Base-by-base conservation (phyloP, 2,888 invertebrate genomes). In the Drosophila monieri region DNA sequence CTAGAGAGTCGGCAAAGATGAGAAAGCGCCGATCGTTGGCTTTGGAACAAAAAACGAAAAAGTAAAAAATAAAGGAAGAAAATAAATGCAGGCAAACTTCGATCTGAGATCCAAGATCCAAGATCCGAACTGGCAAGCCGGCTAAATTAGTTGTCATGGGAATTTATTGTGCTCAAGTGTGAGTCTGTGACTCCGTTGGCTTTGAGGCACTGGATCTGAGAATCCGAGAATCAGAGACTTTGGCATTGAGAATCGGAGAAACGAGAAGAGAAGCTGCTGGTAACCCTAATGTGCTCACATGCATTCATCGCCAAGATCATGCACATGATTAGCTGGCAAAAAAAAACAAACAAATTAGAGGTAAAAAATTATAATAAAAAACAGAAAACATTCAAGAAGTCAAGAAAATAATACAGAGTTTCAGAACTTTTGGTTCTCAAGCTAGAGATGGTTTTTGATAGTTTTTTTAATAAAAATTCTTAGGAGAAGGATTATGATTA, bases 111-210 rank as follows among this genome's bases (percentile, higher is more conserved):
- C 53, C 27, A 12, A 49, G 54, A 41, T 41, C 39, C 41, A 8
- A 41, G 41, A 18, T n/a, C 39, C 67, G 72, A 68, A 68, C 78
- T 71, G 18, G 15, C 14, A 64, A 71, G 74, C 70, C 74, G 76
- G 85, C 84, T 87, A 84, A 84, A 84, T 84, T 87, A 84, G 87
- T 84, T 84, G 87, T 84, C 84, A 84, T 84, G 84, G 84, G 84
- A 84, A 84, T 84, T 84, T 84, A 84, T 84, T 84, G 87, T 84
- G 85, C 83, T 51, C 77, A 64, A 78, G 77, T 79, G 77, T 79
- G 76, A 62, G 62, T 3, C 60, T 25, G 46, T 30, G 51, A 18
- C 41, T 15, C 35, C 30, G 6, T 14, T 25, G 32, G 9, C 35
- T 23, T 2, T 14, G 51, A 41, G 37, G 25, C 49, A 12, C 9